A percentile compares a stretch with the other conserved stretches of the same genome.
Conservation (phyloP, 2,113 vertebrate genomes). For the Spheniscus mendiculus region DNA sequence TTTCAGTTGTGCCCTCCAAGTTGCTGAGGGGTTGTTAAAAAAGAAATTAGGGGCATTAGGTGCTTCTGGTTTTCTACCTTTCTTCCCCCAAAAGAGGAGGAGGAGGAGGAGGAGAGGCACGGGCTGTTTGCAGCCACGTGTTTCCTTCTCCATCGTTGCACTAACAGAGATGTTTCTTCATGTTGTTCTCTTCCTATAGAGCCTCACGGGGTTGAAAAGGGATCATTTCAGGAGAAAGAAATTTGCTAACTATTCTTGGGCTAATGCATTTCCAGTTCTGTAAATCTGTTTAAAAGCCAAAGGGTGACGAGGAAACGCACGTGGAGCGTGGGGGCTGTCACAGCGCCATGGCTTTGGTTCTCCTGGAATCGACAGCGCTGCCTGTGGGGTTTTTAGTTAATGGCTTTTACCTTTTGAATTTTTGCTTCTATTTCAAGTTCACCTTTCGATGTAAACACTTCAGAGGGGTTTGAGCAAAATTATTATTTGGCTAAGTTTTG, state of each 20-base stretch:
- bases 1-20: background rate
- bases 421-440: background rate
- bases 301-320: background rate
- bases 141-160: background rate
- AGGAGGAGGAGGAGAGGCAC: background rate
- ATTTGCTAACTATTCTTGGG: background rate
- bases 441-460: background rate
- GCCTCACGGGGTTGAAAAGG: background rate
- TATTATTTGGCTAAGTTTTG: background rate
- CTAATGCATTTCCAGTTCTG: background rate
- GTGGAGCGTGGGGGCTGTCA: background rate
- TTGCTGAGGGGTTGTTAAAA: background rate
- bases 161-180: background rate
- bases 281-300: background rate
- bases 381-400: background rate
- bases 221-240: background rate
- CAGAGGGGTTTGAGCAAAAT: background rate
- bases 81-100: background rate
- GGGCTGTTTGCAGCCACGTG: background rate
- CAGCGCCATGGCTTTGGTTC: background rate
- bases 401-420: background rate
- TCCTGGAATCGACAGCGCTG: background rate
- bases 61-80: background rate
- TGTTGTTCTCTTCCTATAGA: accelerated
- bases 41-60: background rate